Evolutionary conservation across 1,140 invertebrate species (phyloP).

Genomic region (Macrostomum lignano): DNA sequence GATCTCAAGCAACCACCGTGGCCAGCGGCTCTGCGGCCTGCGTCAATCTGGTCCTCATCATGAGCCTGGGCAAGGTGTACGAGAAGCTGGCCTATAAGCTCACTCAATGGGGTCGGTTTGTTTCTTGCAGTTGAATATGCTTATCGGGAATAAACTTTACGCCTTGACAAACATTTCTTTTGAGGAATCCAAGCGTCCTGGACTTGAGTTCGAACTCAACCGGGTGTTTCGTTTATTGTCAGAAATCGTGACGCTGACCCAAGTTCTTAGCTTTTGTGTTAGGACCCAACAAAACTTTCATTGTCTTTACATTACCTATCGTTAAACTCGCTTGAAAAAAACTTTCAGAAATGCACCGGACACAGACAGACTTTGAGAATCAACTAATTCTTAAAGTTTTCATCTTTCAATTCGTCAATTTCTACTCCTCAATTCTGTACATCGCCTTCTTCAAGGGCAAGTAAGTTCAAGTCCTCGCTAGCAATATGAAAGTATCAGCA

Average conservation of each 20-base stretch:
- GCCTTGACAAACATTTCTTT: too few species aligned
- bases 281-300: too few species aligned
- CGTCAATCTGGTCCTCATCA: constrained; percentile 40
- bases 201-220: too few species aligned
- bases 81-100: constrained; percentile 57
- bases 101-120: constrained; percentile 53
- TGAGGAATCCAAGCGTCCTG: too few species aligned
- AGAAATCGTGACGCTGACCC: too few species aligned
- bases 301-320: too few species aligned
- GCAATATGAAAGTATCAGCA: too few species aligned
- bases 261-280: too few species aligned
- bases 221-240: too few species aligned
- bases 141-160: too few species aligned
- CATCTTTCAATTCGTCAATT: constrained; percentile 85
- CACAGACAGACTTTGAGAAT: constrained; percentile 89
- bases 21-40: constrained; percentile 40
- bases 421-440: constrained; percentile 90
- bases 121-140: too few species aligned
- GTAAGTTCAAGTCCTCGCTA: constrained; percentile 13
- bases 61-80: constrained; percentile 43
- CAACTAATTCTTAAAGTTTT: constrained; percentile 85
- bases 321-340: too few species aligned
- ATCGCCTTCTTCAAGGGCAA: constrained; percentile 86
- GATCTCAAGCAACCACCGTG: constrained; percentile 35
- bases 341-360: constrained; percentile 50